Conservation (phyloP, 2,888 invertebrate species). For the Octonoba sinensis region DNA sequence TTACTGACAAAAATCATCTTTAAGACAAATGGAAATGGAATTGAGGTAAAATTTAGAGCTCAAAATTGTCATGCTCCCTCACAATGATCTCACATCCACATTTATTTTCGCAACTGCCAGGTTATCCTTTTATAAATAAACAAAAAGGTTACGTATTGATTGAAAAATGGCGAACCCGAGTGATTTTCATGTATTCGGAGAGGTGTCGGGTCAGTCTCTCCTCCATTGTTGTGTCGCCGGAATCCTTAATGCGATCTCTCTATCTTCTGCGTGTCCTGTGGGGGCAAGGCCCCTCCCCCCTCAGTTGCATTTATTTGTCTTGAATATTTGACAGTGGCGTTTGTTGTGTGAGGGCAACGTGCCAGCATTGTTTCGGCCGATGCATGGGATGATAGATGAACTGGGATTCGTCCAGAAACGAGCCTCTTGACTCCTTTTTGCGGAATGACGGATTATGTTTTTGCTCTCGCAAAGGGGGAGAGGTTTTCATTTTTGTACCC, state of each 20-base stretch:
- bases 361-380: slow-evolving; percentile 39
- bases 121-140: slow-evolving; percentile 44
- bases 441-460: slow-evolving; percentile 52
- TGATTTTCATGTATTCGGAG: slow-evolving; percentile 35
- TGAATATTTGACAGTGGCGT: slow-evolving; percentile 60
- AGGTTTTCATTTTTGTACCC: slow-evolving; percentile 1
- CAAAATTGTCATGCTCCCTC: background rate
- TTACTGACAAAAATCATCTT: too few relatives aligned
- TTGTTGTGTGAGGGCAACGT: slow-evolving; percentile 46
- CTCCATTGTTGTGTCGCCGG: slow-evolving; percentile 47
- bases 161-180: slow-evolving; percentile 49
- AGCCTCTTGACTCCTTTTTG: slow-evolving; percentile 53
- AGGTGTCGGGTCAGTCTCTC: slow-evolving; percentile 57
- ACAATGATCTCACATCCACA: background rate
- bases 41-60: too few relatives aligned
- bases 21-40: too few relatives aligned
- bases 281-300: slow-evolving; percentile 38
- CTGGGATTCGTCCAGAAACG: slow-evolving; percentile 56
- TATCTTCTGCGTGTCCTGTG: slow-evolving; percentile 36
- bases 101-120: slow-evolving; percentile 16
- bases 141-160: slow-evolving; percentile 45
- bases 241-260: slow-evolving; percentile 59
- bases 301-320: slow-evolving; percentile 57
- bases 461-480: background rate
- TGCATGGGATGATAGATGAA: slow-evolving; percentile 43